These are phyloP conservation scores for Anarrhichthys ocellatus DNA, from an alignment of 2,113 vertebrate species.

Conservation along the genomic window DNA sequence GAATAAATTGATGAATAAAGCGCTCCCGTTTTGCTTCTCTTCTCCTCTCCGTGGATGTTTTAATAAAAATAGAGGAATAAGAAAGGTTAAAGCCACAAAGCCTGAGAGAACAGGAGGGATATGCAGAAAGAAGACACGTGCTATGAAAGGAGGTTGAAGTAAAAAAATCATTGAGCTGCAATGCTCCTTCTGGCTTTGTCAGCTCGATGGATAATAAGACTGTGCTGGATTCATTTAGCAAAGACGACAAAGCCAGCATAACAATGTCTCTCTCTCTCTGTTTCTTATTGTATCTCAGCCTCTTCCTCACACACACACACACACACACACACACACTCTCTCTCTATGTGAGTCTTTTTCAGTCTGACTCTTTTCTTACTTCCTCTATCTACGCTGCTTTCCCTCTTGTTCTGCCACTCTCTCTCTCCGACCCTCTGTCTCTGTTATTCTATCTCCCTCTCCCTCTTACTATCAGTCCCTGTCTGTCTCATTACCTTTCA, in stretches of 20 bases:
- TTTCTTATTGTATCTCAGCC: neutral
- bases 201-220: conserved; percentile 25
- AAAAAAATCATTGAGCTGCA: conserved; percentile 23
- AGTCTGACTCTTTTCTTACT: neutral
- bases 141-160: conserved; percentile 11
- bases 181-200: conserved; percentile 25
- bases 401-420: neutral
- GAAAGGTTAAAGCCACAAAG: conserved; percentile 16
- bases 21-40: conserved; percentile 18
- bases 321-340: neutral
- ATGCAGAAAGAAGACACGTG: neutral
- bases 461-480: neutral
- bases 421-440: neutral
- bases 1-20: conserved; percentile 57
- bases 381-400: neutral
- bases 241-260: conserved; percentile 24
- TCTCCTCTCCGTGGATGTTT: conserved; percentile 73
- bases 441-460: neutral
- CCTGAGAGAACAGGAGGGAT: neutral
- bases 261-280: conserved; percentile 4
- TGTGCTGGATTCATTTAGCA: conserved; percentile 27
- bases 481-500: neutral
- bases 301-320: neutral
- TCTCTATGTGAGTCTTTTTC: neutral
- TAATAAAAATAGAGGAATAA: conserved; percentile 45